Percentiles rank a stretch among this genome's conserved stretches.
Evolutionary conservation across 2,888 invertebrate species (phyloP).

Genomic region (Protophormia terraenovae): DNA sequence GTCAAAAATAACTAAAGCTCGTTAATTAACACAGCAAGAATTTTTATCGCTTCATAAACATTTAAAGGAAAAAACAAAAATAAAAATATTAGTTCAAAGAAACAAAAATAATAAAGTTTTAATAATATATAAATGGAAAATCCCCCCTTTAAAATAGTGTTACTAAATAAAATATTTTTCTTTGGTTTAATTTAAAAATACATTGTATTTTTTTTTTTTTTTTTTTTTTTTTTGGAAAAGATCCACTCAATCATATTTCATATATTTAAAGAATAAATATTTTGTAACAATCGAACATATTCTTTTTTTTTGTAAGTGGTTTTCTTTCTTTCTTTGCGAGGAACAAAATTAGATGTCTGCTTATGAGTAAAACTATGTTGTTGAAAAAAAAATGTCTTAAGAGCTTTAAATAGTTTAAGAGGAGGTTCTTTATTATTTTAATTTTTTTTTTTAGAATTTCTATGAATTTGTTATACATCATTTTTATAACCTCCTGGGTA

Average conservation of each 20-base stretch:
- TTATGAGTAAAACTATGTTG: neutral
- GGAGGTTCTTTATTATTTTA: conserved; percentile 18
- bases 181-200: conserved; percentile 1
- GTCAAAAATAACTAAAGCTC: conserved; percentile 55
- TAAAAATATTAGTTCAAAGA: conserved; percentile 8
- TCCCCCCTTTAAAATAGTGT: conserved; percentile 16
- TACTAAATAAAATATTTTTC: neutral
- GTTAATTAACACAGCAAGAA: conserved; percentile 49
- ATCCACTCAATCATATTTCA: conserved; percentile 69
- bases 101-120: conserved; percentile 42
- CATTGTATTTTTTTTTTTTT: no score
- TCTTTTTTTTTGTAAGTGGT: conserved; percentile 22
- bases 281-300: conserved; percentile 37
- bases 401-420: conserved; percentile 38
- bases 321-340: neutral
- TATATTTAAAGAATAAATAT: conserved; percentile 6
- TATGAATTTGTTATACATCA: conserved; percentile 28
- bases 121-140: conserved; percentile 39
- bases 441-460: conserved; percentile 22
- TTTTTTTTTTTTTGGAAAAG: neutral
- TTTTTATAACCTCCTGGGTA: conserved; percentile 38
- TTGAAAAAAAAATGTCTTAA: neutral
- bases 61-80: conserved; percentile 11
- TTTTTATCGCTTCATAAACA: conserved; percentile 59
- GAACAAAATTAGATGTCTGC: neutral